Evolutionary conservation across 2,797 vertebrate species (phyloP).

Genomic region (Antrozous pallidus): DNA sequence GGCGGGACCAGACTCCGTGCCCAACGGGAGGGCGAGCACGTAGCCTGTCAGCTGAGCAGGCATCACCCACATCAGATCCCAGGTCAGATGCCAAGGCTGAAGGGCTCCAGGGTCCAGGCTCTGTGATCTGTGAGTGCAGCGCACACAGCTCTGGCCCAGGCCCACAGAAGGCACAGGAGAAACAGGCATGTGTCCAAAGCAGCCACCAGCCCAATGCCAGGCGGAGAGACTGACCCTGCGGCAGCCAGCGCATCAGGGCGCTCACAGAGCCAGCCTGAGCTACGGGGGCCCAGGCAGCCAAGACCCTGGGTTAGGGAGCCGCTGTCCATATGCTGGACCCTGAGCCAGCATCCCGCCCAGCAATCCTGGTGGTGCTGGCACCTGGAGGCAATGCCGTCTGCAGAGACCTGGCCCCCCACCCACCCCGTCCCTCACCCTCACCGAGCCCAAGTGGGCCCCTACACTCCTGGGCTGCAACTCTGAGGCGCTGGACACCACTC

Average conservation of each 20-base stretch:
- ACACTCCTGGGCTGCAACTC: rapidly evolving
- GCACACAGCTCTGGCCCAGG: rapidly evolving
- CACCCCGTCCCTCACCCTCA: background rate
- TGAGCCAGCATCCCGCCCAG: background rate
- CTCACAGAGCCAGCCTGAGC: rapidly evolving
- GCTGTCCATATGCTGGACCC: too few relatives aligned
- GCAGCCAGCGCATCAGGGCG: background rate
- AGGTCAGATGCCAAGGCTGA: rapidly evolving
- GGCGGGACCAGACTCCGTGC: rapidly evolving
- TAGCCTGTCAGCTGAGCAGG: background rate
- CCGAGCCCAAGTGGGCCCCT: background rate
- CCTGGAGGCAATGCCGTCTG: background rate
- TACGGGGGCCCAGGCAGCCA: rapidly evolving
- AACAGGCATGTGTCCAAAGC: rapidly evolving
- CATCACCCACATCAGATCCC: too few relatives aligned
- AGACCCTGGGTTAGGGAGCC: rapidly evolving
- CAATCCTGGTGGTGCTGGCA: rapidly evolving
- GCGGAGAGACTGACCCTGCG: background rate
- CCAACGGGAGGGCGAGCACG: background rate
- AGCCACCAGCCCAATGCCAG: rapidly evolving
- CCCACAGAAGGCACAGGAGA: rapidly evolving
- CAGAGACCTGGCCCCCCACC: background rate
- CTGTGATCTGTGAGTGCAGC: too few relatives aligned
- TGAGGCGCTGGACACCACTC: rapidly evolving
- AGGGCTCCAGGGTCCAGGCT: rapidly evolving